These are phyloP conservation scores for Amorpha juglandis DNA, from an alignment of 2,888 invertebrate species.

Conservation along the genomic window DNA sequence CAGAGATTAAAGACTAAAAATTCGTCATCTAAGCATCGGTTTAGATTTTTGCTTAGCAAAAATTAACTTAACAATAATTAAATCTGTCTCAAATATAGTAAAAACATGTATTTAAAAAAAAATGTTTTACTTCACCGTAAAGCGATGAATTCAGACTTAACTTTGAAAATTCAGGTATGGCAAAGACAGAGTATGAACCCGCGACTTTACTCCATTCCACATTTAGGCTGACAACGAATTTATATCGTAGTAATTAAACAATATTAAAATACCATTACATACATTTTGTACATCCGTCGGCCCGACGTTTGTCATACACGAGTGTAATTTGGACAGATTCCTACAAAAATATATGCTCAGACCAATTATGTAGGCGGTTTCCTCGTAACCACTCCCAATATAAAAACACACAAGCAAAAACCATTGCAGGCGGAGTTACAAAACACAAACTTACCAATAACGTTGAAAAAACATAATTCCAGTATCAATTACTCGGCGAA, in stretches of 20 bases:
- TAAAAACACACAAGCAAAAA: constrained; percentile 15
- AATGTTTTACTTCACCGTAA: too few relatives aligned
- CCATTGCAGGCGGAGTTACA: constrained; percentile 9
- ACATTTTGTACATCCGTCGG: not conserved
- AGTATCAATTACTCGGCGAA: not conserved
- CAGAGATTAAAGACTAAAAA: too few relatives aligned
- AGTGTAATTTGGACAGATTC: constrained; percentile 22
- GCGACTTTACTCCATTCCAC: too few relatives aligned
- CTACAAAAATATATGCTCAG: constrained; percentile 9
- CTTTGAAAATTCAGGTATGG: too few relatives aligned
- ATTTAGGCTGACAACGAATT: too few relatives aligned
- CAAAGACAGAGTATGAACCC: too few relatives aligned
- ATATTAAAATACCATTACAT: constrained; percentile 3
- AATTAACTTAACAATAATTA: too few relatives aligned
- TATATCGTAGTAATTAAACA: not conserved
- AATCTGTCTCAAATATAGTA: too few relatives aligned
- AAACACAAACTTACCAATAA: not conserved
- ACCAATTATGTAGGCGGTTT: constrained; percentile 15
- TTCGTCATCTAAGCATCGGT: too few relatives aligned
- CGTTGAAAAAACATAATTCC: not conserved
- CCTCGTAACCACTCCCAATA: constrained; percentile 1
- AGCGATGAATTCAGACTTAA: too few relatives aligned
- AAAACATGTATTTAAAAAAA: too few relatives aligned
- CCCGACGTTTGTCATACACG: constrained; percentile 7
- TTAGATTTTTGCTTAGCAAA: too few relatives aligned